Base-by-base conservation (phyloP, 2,888 invertebrate species). In the Conops quadrifasciatus region DNA sequence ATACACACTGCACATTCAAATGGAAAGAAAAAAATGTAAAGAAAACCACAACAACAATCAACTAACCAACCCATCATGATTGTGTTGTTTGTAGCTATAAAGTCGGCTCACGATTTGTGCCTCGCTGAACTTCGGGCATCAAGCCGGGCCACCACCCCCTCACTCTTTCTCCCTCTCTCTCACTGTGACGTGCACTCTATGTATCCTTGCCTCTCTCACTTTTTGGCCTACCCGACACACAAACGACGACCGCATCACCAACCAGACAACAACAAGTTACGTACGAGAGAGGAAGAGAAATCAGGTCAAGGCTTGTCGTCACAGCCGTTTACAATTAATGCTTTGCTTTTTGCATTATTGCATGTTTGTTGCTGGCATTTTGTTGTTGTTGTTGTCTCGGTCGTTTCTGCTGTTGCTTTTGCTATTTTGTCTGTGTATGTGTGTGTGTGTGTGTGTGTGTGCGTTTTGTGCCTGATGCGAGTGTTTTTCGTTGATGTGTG, bases 231-330 rank as follows among this genome's bases (percentile, higher is more conserved):
- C 72, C 67, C 71, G 71, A 68, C 67, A 53, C 73, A 70, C 53
- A 72, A 75, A 58, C 53, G n/a, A 53, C 49, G 13, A 49, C 15
- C 4, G 9, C 36, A 36, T 3, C 36, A 36, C 4, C 9, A 36
- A 36, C 36, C 4, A 36, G 9, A 36, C 36, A 36, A 76, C 74
- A 77, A 76, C 78, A 79, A 78, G 78, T 82, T 58, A 30, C 79
- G 78, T 80, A 81, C 81, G 83, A 85, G 84, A 85, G 85, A 85
- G 84, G 85, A 83, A 84, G 85, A 85, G 85, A 85, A 85, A 85
- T 85, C 85, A 85, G 85, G 85, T 85, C 85, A 85, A 85, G 85
- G 85, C 85, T 83, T 83, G 81, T 82, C 80, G 83, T 80, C 78
- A 74, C 73, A 72, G 70, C 75, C 73, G 80, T 81, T 83, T 80